Evolutionary conservation across 2,113 vertebrate genomes (phyloP).

Genomic region (Urocynchramus pylzowi): DNA sequence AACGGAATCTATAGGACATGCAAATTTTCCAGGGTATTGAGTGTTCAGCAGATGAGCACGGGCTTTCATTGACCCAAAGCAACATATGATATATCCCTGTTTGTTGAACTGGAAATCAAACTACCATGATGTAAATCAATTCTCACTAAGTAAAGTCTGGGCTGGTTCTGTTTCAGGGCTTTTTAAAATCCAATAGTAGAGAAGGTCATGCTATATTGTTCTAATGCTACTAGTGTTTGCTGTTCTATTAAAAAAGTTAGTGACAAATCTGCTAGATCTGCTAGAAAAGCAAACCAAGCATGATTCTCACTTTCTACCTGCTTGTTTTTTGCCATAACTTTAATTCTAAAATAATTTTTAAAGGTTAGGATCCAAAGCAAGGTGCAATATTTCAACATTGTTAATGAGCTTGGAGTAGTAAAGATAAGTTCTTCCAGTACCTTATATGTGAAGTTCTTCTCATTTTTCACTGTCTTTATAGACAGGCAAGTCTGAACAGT

Average conservation of each 20-base stretch:
- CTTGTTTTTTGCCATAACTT: neutral
- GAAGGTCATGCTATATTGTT: constrained; percentile 67
- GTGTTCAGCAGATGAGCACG: neutral
- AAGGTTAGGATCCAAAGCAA: neutral
- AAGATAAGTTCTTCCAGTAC: neutral
- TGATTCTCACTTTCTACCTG: neutral
- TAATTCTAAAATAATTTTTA: neutral
- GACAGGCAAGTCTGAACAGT: neutral
- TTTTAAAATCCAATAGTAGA: constrained; percentile 50
- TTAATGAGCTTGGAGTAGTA: neutral
- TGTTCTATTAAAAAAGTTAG: constrained; percentile 5
- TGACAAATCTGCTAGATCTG: neutral
- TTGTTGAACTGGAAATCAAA: constrained; percentile 53
- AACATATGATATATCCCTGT: constrained; percentile 34
- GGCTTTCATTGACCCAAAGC: constrained; percentile 55
- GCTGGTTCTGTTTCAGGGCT: constrained; percentile 55
- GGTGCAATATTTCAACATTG: neutral
- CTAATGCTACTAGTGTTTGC: constrained; percentile 15
- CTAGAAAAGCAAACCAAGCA: neutral
- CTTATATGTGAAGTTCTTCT: neutral
- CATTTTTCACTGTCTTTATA: neutral
- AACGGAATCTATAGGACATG: constrained; percentile 29
- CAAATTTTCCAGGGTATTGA: constrained; percentile 22
- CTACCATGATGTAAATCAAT: constrained; percentile 62
- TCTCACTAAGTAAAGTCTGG: constrained; percentile 47